Percentiles rank a stretch among this genome's conserved stretches.
phyloP scores from a whole-genome alignment of 2,113 vertebrate genomes.

The Etheostoma spectabile region DNA sequence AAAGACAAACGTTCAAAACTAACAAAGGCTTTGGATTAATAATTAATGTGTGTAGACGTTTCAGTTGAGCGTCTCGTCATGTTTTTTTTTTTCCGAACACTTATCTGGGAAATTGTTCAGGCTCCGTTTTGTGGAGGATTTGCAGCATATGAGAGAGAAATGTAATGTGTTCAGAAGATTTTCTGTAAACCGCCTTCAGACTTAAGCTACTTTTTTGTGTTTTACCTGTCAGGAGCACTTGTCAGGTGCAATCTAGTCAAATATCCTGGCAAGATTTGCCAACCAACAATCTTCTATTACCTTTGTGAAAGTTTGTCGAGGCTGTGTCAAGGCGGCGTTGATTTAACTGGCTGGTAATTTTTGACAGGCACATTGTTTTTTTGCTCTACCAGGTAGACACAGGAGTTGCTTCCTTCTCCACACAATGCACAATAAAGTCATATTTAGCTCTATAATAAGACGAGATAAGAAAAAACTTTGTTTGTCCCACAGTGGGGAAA shows the following conservation, averaged over 20 bases:
- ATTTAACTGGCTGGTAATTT: neutral
- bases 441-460: neutral
- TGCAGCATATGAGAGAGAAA: neutral
- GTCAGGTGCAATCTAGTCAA: neutral
- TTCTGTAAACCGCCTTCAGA: neutral
- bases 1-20: slow-evolving; percentile 16
- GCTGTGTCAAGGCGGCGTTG: neutral
- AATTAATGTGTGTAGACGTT: slow-evolving; percentile 19
- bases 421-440: neutral
- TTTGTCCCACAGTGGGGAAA: too few species aligned
- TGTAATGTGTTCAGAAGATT: slow-evolving; percentile 19
- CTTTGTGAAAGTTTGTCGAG: neutral
- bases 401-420: neutral
- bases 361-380: neutral
- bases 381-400: neutral
- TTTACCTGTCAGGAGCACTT: slow-evolving; percentile 13
- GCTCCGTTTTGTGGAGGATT: slow-evolving; percentile 4
- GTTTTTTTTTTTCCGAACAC: neutral
- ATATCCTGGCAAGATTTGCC: neutral
- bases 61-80: slow-evolving; percentile 10
- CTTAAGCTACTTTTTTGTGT: neutral
- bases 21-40: slow-evolving; percentile 38
- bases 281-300: neutral
- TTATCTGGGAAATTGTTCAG: slow-evolving; percentile 7
- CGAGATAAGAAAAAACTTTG: too few species aligned